phyloP scores from a whole-genome alignment of 2,113 vertebrate genomes.

The Periophthalmodon schlosseri region DNA sequence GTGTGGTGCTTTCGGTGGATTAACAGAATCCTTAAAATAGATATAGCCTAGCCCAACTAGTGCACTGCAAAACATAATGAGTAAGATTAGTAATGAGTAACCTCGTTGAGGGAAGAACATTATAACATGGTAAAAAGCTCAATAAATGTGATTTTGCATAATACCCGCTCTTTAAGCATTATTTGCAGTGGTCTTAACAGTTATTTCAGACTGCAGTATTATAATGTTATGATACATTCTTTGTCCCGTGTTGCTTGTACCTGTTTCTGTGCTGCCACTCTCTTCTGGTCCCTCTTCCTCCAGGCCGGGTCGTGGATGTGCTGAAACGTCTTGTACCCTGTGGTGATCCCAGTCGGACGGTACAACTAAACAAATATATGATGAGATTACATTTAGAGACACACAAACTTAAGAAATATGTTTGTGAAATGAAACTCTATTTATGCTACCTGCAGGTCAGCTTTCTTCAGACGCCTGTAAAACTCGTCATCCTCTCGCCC shows the following conservation, averaged over 20 bases:
- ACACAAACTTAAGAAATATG: background rate
- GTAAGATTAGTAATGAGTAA: too few species aligned
- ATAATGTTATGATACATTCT: too few species aligned
- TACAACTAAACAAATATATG: conserved; percentile 77
- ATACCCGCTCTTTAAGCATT: too few species aligned
- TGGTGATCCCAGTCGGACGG: conserved; percentile 89
- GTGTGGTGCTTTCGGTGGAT: too few species aligned
- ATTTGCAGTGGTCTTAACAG: too few species aligned
- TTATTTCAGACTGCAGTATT: too few species aligned
- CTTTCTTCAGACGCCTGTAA: conserved; percentile 90
- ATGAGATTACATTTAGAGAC: background rate
- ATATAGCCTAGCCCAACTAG: too few species aligned
- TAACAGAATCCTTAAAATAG: too few species aligned
- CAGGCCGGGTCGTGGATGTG: conserved; percentile 95
- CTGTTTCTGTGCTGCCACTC: conserved; percentile 92
- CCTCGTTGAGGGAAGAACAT: too few species aligned
- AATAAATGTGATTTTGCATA: too few species aligned
- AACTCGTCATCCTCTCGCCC: conserved; percentile 96
- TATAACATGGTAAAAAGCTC: too few species aligned
- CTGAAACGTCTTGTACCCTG: conserved; percentile 91
- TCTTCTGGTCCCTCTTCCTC: conserved; percentile 96
- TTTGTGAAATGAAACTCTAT: background rate
- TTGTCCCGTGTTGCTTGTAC: conserved; percentile 56
- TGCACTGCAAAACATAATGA: too few species aligned
- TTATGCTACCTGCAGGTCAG: conserved; percentile 85